Percentiles rank a stretch among this genome's conserved stretches.
These are phyloP conservation scores for Apodemia duryi DNA, from an alignment of 2,888 invertebrate species.

Conservation along the genomic window DNA sequence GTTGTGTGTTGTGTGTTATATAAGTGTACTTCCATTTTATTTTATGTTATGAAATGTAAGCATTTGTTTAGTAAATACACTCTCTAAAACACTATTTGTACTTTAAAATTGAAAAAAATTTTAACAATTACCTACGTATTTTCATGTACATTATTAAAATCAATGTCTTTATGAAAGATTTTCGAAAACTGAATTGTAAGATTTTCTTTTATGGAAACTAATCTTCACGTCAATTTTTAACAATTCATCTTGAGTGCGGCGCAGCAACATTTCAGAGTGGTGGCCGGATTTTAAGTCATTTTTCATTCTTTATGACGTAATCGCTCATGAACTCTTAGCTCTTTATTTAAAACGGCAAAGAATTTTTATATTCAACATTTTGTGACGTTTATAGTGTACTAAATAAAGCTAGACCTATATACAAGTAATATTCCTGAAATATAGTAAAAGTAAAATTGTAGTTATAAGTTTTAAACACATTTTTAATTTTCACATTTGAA, in stretches of 20 bases:
- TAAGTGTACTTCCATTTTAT: no score
- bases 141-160: not conserved
- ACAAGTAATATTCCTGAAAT: constrained; percentile 21
- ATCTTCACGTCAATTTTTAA: constrained; percentile 56
- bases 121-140: no score
- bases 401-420: constrained; percentile 25
- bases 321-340: constrained; percentile 67
- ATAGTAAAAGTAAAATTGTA: no score
- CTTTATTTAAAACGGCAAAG: constrained; percentile 62
- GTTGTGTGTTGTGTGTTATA: no score
- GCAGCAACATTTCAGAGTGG: constrained; percentile 41
- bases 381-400: constrained; percentile 40
- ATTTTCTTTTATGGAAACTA: constrained; percentile 35
- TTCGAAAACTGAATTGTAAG: constrained; percentile 16
- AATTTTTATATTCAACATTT: constrained; percentile 64
- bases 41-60: no score
- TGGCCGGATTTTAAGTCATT: constrained; percentile 62
- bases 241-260: constrained; percentile 57
- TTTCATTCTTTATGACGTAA: constrained; percentile 69
- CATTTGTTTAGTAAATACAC: no score
- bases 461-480: no score
- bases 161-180: not conserved
- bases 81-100: no score
- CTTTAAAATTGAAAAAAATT: no score
- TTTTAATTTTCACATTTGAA: no score